Evolutionary conservation across 2,888 invertebrate genomes (phyloP).

Genomic region (Tanytarsus gracilentus): DNA sequence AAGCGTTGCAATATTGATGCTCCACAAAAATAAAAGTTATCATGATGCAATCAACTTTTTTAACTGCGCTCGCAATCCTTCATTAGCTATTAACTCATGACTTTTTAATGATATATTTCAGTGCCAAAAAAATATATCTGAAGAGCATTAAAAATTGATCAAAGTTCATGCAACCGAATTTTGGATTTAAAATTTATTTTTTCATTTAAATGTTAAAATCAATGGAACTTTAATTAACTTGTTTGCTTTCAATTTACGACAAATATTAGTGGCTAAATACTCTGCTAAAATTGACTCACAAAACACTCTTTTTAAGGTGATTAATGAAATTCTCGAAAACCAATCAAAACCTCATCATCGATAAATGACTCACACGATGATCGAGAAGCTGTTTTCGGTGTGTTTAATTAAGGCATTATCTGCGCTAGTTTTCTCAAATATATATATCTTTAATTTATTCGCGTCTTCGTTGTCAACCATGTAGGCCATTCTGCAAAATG

Average conservation of each 20-base stretch:
- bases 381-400: neutral
- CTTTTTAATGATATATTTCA: conserved; percentile 25
- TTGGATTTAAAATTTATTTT: too few species aligned
- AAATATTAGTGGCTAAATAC: too few species aligned
- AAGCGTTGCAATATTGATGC: neutral
- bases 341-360: too few species aligned
- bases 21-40: neutral
- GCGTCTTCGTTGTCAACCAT: neutral
- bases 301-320: too few species aligned
- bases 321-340: too few species aligned
- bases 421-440: neutral
- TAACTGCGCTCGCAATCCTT: conserved; percentile 1
- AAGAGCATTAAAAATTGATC: neutral
- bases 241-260: too few species aligned
- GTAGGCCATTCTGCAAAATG: neutral
- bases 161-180: too few species aligned
- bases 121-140: conserved; percentile 8
- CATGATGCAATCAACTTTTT: conserved; percentile 1
- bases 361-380: neutral
- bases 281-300: too few species aligned
- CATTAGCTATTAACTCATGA: conserved; percentile 15
- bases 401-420: conserved; percentile 11
- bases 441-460: conserved; percentile 11
- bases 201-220: neutral
- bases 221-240: too few species aligned